Evolutionary conservation across 2,797 vertebrate genomes (phyloP), one percentile per base, ranked within the genome.

Genomic region (Halcyon smyrnensis): DNA sequence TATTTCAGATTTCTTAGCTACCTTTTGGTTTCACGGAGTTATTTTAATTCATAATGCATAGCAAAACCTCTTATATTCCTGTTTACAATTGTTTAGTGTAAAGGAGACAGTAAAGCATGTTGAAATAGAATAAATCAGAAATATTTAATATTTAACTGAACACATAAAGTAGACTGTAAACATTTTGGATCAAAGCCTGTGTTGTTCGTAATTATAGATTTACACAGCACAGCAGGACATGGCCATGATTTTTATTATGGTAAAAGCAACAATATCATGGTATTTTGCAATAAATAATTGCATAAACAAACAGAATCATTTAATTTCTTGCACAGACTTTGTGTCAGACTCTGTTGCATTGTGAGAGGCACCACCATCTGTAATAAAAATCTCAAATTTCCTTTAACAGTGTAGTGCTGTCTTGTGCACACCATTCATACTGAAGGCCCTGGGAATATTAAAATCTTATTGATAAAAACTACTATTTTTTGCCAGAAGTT

Each of bases 321-420:
- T 8, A 25, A 17, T 87, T 54, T 48, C 7, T 43, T 25, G 2
- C 39, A 9, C 4, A 37, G 15, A 48, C 16, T 56, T 41, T 62
- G 4, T n/a, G 12, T 27, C 3, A 59, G 73, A 59, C 5, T 80
- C 4, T 37, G 5, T 28, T 65, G 5, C 8, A 28, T 51, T 37
- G 5, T 83, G 25, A 51, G 6, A 87, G 19, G 4, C 36, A 90
- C 24, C 12, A n/a, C 4, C 50, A 27, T 9, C 5, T n/a, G 34
- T 13, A 18, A 59, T 4, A 51, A 87, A 87, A 76, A 51, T 41
- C 4, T 53, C 1, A 3, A 32, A 53, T 53, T 67, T 74, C 9
- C 3, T 34, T 36, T 43, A 54, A 20, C 1, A 9, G 1, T 20
- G 4, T 11, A 46, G 8, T 23, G 11, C 1, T 37, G 6, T 63